Evolutionary conservation across 2,888 invertebrate genomes (phyloP), one percentile per base, ranked within the genome.

Genomic region (Xestia sexstrigata): DNA sequence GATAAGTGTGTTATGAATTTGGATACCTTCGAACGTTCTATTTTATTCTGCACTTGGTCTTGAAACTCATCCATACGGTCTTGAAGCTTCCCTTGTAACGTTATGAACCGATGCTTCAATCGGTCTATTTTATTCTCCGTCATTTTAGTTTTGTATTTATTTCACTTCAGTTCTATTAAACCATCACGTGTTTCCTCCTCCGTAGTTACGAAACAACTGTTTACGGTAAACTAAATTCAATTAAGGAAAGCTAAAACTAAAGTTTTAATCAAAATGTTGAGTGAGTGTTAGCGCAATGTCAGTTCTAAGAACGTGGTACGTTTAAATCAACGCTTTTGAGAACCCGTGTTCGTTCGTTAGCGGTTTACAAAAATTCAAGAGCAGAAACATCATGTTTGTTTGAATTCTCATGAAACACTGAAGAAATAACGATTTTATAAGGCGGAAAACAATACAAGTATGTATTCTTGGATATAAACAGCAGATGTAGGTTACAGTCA

Each of bases 61-160:
- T 96, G 96, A 0, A 97, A 90, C 70, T 94, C 95, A 82, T 97
- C 97, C 62, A 97, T 94, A 2, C 92, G 91, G 65, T 95, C 95
- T 68, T 96, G 96, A 0, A 97, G 92, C 78, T 95, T 96, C 26
- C 89, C 96, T 76, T 97, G 96, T 47, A 97, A 90, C 84, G 91
- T 95, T 42, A 93, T 91, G 0, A 96, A 85, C 0, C 93, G 91
- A 70, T 92, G 93, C 84, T 95, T 97, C 0, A 96, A 81, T 20
- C 90, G 89, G 0, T 94, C 94, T 89, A 96, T 94, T 89, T 94
- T 95, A 47, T 94, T 95, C 6, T 95, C 95, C 42, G 93, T 86
- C 94, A 95, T 95, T 78, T 81, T 89, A 65, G 17, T 15, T 26
- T 52, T 68, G 15, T 26, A 65, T 70, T 69, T 52, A 20, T 68